Evolutionary conservation across 2,888 invertebrate genomes (phyloP).

Genomic region (Nomada lathburiana): DNA sequence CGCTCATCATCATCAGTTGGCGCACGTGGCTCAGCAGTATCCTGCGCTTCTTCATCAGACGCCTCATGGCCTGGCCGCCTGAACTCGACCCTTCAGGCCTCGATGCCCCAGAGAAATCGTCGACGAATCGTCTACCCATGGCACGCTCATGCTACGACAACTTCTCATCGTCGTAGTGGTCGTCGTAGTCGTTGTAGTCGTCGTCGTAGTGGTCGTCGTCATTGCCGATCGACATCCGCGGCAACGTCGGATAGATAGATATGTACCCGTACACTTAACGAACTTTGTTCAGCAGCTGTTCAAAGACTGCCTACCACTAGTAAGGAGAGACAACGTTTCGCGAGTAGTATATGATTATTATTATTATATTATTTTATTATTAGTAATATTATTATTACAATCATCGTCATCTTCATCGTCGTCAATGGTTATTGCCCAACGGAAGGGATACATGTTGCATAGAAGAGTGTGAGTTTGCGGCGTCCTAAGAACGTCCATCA

Average conservation of each 20-base stretch:
- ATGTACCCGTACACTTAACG: constrained; percentile 34
- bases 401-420: constrained; percentile 61
- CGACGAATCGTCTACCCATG: neutral
- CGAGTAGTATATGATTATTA: constrained; percentile 72
- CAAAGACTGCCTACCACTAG: constrained; percentile 67
- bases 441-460: constrained; percentile 42
- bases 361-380: constrained; percentile 56
- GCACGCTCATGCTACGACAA: neutral
- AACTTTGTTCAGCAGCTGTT: constrained; percentile 68
- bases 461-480: constrained; percentile 29
- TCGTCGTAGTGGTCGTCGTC: constrained; percentile 24
- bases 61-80: constrained; percentile 82
- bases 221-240: constrained; percentile 46
- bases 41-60: constrained; percentile 80
- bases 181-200: neutral
- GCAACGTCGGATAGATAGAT: constrained; percentile 34
- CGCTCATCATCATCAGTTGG: constrained; percentile 76
- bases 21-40: constrained; percentile 80
- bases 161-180: neutral
- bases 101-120: constrained; percentile 70
- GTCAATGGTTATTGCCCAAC: constrained; percentile 34
- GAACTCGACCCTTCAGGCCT: constrained; percentile 54
- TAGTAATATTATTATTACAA: constrained; percentile 53
- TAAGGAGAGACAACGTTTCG: constrained; percentile 64
- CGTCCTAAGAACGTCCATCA: constrained; percentile 48